These are phyloP conservation scores for Norana najaformis DNA, from an alignment of 2,888 invertebrate species.

Conservation along the genomic window DNA sequence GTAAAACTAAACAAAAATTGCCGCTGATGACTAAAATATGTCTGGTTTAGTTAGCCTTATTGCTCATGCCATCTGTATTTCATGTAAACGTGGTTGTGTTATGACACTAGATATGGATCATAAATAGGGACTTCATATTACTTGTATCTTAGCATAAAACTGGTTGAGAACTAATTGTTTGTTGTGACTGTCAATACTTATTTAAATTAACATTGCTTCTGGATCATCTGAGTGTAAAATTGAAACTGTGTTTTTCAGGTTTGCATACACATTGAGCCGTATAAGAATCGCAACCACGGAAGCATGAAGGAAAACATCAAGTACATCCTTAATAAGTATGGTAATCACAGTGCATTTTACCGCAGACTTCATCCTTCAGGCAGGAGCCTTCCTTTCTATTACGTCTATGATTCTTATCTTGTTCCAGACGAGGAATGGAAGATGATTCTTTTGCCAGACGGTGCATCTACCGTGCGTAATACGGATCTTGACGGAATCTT, in stretches of 20 bases:
- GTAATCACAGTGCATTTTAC: slow-evolving; percentile 68
- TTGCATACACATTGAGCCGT: slow-evolving; percentile 70
- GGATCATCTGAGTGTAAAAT: neutral
- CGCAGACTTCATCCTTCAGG: slow-evolving; percentile 49
- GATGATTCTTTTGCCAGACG: slow-evolving; percentile 54
- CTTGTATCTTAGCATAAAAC: too few relatives aligned
- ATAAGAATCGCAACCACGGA: slow-evolving; percentile 58
- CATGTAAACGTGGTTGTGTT: too few relatives aligned
- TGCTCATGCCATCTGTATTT: too few relatives aligned
- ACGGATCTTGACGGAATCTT: slow-evolving; percentile 69
- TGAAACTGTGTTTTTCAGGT: slow-evolving; percentile 58
- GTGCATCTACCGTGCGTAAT: slow-evolving; percentile 65
- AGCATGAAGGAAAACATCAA: slow-evolving; percentile 58
- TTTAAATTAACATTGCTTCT: neutral
- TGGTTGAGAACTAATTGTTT: too few relatives aligned
- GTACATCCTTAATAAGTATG: slow-evolving; percentile 63
- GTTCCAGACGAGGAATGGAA: slow-evolving; percentile 67
- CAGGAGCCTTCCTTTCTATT: slow-evolving; percentile 67
- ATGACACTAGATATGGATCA: too few relatives aligned
- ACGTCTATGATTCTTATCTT: slow-evolving; percentile 71
- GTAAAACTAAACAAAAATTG: too few relatives aligned
- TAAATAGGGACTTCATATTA: too few relatives aligned
- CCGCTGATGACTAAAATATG: too few relatives aligned
- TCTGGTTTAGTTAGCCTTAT: too few relatives aligned
- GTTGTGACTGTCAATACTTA: neutral